Evolutionary conservation across 2,888 invertebrate species (phyloP).

Genomic region (Aphidius colemani): DNA sequence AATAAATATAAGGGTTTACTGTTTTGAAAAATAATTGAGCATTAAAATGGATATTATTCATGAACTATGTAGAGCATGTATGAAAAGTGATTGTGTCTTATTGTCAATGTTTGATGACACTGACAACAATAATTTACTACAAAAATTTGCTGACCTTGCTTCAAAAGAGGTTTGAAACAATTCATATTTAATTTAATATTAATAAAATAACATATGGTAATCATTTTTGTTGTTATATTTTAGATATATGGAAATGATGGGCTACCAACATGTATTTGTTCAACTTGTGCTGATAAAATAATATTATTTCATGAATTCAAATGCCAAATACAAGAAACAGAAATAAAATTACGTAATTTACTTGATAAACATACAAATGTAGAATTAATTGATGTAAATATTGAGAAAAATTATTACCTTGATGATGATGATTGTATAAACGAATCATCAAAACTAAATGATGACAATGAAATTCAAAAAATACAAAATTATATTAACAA

Average conservation of each 20-base stretch:
- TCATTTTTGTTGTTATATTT: slow-evolving; percentile 23
- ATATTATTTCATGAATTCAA: slow-evolving; percentile 53
- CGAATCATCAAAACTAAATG: no score
- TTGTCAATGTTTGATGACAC: slow-evolving; percentile 52
- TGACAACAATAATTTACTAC: slow-evolving; percentile 45
- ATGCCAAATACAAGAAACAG: slow-evolving; percentile 49
- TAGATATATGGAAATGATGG: slow-evolving; percentile 53
- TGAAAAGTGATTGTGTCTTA: slow-evolving; percentile 51
- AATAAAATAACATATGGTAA: background rate
- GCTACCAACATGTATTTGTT: slow-evolving; percentile 51
- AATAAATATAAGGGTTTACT: no score
- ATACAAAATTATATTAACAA: background rate
- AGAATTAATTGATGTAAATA: slow-evolving; percentile 17
- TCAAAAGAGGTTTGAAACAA: slow-evolving; percentile 41
- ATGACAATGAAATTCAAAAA: no score
- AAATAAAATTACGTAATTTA: slow-evolving; percentile 49
- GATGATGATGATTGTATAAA: no score
- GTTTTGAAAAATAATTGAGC: slow-evolving; percentile 33
- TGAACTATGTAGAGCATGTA: slow-evolving; percentile 54
- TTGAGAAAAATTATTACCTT: background rate
- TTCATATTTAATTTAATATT: slow-evolving; percentile 12
- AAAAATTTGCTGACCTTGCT: slow-evolving; percentile 52
- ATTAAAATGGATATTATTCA: slow-evolving; percentile 39
- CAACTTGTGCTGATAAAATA: slow-evolving; percentile 53
- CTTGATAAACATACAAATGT: slow-evolving; percentile 34